Conservation (phyloP, 2,888 invertebrate genomes). For the Lochmaea crataegi region DNA sequence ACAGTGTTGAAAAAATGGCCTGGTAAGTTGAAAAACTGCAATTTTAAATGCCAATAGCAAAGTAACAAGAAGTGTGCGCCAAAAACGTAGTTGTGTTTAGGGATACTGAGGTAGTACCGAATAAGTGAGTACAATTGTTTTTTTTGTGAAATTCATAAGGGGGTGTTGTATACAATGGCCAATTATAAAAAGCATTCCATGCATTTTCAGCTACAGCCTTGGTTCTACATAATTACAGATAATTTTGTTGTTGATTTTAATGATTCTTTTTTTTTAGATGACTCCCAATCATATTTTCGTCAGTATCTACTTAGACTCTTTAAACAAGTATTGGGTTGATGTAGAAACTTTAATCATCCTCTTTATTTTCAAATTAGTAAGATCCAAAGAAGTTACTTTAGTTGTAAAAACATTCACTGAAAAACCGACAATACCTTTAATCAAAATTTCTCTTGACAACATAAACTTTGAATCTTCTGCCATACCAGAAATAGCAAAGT, state of each 20-base stretch:
- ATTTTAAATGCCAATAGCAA: too few relatives aligned
- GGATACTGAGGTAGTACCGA: too few relatives aligned
- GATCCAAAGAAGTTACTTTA: conserved; percentile 43
- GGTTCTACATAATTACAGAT: too few relatives aligned
- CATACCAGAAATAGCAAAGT: conserved; percentile 63
- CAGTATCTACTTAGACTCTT: conserved; percentile 37
- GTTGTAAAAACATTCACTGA: conserved; percentile 38
- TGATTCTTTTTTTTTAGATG: conserved; percentile 30
- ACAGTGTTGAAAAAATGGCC: too few relatives aligned
- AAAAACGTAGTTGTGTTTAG: too few relatives aligned
- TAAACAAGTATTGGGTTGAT: conserved; percentile 42
- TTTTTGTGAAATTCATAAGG: too few relatives aligned
- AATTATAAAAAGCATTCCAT: too few relatives aligned
- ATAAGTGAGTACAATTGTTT: too few relatives aligned
- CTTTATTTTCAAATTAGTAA: conserved; percentile 48
- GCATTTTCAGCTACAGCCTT: too few relatives aligned
- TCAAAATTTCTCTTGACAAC: conserved; percentile 60
- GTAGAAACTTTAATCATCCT: conserved; percentile 50
- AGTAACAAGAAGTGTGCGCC: too few relatives aligned
- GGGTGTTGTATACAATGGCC: too few relatives aligned
- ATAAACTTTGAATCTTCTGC: conserved; percentile 60
- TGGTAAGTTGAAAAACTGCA: too few relatives aligned
- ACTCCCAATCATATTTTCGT: conserved; percentile 43
- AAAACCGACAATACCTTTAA: conserved; percentile 49
- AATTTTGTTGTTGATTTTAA: not conserved